Conservation (phyloP, 2,888 invertebrate genomes). For the Euproctis similis region DNA sequence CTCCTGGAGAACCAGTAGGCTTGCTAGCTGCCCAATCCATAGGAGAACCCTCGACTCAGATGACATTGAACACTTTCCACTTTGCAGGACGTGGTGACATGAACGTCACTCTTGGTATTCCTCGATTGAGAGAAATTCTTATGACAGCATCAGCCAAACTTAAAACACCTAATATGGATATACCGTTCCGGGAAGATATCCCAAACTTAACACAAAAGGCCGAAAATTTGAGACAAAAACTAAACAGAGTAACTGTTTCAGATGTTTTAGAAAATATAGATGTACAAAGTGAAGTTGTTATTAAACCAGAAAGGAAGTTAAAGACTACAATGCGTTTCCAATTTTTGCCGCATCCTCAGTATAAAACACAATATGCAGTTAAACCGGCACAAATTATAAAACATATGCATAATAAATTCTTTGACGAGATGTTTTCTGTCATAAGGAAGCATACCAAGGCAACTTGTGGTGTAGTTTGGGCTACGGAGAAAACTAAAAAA, state of each 20-base stretch:
- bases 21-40: conserved; percentile 97
- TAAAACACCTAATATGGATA: conserved; percentile 97
- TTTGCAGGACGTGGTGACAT: conserved; percentile 99
- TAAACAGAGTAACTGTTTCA: conserved; percentile 86
- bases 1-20: conserved; percentile 97
- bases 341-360: conserved; percentile 84
- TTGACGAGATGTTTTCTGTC: conserved; percentile 78
- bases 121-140: conserved; percentile 95
- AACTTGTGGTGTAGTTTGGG: conserved; percentile 68
- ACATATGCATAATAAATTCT: conserved; percentile 84
- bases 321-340: conserved; percentile 81
- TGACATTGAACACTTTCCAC: conserved; percentile 99
- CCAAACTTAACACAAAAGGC: conserved; percentile 72
- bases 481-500: conserved; percentile 59
- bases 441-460: conserved; percentile 77
- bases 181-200: conserved; percentile 81
- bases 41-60: conserved; percentile 99
- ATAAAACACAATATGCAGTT: conserved; percentile 82
- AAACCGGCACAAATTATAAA: conserved; percentile 81
- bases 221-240: conserved; percentile 80
- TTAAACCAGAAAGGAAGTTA: conserved; percentile 72
- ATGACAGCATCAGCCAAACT: conserved; percentile 96
- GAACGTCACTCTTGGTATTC: conserved; percentile 99
- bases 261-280: conserved; percentile 85
- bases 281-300: conserved; percentile 75